Conservation (phyloP, 2,888 invertebrate genomes). For the Aphidoletes aphidimyza region DNA sequence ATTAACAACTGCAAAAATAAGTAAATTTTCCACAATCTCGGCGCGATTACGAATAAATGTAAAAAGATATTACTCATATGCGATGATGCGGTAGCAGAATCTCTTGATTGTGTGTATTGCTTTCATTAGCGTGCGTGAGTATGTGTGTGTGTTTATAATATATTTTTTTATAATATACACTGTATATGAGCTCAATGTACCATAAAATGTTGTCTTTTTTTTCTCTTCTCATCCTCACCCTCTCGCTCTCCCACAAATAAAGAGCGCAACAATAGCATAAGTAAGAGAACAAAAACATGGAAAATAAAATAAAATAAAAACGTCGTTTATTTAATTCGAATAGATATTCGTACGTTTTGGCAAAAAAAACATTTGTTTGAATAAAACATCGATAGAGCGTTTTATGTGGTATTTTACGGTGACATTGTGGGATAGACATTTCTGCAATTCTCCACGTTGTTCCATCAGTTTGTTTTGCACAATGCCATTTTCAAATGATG, state of each 20-base stretch:
- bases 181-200: too few relatives aligned
- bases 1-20: conserved; percentile 46
- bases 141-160: too few relatives aligned
- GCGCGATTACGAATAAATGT: neutral
- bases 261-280: neutral
- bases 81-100: too few relatives aligned
- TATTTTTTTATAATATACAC: too few relatives aligned
- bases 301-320: neutral
- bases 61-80: too few relatives aligned
- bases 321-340: conserved; percentile 15
- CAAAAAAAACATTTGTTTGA: conserved; percentile 39
- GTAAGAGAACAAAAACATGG: neutral
- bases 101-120: too few relatives aligned
- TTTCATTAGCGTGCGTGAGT: too few relatives aligned
- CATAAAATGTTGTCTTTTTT: too few relatives aligned
- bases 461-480: too few relatives aligned
- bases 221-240: too few relatives aligned
- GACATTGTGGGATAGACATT: neutral
- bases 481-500: too few relatives aligned
- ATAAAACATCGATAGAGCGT: conserved; percentile 38
- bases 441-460: neutral
- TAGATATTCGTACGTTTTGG: conserved; percentile 27
- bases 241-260: neutral
- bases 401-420: conserved; percentile 33
- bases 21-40: neutral